phyloP scores from a whole-genome alignment of 2,888 invertebrate genomes.

The Orthosia gothica region DNA sequence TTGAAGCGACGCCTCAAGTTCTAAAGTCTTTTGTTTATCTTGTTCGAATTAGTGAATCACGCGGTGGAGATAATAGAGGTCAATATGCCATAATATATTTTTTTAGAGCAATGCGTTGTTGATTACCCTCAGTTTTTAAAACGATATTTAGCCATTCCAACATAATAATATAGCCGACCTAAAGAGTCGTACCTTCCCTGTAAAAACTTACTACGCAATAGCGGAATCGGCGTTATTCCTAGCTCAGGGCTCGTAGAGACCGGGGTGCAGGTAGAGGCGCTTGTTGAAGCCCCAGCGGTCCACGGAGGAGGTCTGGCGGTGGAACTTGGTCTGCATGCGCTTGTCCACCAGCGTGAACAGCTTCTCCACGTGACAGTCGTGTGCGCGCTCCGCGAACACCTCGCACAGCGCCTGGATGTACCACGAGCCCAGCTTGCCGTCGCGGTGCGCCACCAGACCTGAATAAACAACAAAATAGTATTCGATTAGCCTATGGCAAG shows the following conservation, averaged over 20 bases:
- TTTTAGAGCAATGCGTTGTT: too few relatives aligned
- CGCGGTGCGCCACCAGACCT: slow-evolving; percentile 92
- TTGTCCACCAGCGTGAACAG: slow-evolving; percentile 93
- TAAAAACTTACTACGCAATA: slow-evolving; percentile 13
- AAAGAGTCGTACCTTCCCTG: neutral
- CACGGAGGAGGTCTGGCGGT: slow-evolving; percentile 92
- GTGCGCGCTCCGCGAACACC: slow-evolving; percentile 92
- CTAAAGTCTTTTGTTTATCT: too few relatives aligned
- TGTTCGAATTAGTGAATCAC: too few relatives aligned
- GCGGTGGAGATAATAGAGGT: too few relatives aligned
- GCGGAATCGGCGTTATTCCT: too few relatives aligned
- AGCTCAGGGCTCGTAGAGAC: slow-evolving; percentile 84
- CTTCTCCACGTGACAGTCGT: slow-evolving; percentile 92
- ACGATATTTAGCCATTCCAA: neutral
- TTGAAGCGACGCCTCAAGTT: too few relatives aligned
- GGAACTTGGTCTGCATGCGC: slow-evolving; percentile 81
- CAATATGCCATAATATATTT: too few relatives aligned
- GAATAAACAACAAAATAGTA: slow-evolving; percentile 12
- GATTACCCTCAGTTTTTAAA: neutral
- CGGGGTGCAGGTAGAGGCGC: slow-evolving; percentile 93
- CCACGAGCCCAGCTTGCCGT: slow-evolving; percentile 92
- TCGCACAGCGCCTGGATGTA: slow-evolving; percentile 93
- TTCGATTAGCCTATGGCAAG: neutral
- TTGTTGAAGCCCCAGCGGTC: slow-evolving; percentile 93
- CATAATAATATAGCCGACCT: too few relatives aligned